Conservation (phyloP, 2,113 vertebrate species). For the Melospiza melodia region DNA sequence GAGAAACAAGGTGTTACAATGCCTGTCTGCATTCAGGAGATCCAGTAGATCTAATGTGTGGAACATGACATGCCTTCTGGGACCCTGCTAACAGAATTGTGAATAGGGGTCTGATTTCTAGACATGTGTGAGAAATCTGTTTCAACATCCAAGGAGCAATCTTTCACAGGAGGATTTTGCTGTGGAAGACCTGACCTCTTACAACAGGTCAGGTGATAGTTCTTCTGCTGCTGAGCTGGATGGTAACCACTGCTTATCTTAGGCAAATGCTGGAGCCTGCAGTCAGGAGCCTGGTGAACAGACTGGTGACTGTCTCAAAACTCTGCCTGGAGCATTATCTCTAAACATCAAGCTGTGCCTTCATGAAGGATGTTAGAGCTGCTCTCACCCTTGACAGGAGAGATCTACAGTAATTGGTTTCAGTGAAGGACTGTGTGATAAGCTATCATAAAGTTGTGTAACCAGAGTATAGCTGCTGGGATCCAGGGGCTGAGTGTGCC, state of each 20-base stretch:
- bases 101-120: neutral
- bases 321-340: neutral
- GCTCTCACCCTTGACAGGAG: neutral
- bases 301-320: neutral
- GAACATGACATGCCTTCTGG: neutral
- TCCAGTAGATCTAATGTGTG: neutral
- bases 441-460: neutral
- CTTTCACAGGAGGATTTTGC: neutral
- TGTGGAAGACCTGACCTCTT: neutral
- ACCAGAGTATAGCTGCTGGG: neutral
- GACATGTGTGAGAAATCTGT: neutral
- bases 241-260: neutral
- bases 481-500: neutral
- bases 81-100: neutral
- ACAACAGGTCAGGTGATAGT: neutral
- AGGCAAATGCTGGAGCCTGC: neutral
- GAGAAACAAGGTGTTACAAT: neutral
- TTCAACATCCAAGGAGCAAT: neutral
- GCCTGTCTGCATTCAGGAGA: neutral
- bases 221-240: neutral
- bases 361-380: neutral
- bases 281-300: neutral
- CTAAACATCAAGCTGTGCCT: neutral
- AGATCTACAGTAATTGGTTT: neutral
- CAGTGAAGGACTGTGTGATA: neutral